Evolutionary conservation across 2,888 invertebrate species (phyloP).

Genomic region (Corbicula japonica): DNA sequence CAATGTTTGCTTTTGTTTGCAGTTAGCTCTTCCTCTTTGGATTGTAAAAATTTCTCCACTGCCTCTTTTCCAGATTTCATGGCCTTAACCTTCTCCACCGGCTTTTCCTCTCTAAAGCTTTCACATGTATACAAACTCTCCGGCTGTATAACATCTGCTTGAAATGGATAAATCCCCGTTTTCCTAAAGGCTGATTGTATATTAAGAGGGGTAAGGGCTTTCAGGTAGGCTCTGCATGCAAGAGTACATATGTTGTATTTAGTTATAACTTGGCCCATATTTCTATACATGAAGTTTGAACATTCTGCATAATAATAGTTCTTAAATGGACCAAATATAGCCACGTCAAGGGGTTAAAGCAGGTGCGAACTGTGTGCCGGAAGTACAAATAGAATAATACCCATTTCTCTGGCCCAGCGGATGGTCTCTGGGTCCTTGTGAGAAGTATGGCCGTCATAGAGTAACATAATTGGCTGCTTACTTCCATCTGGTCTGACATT

Average conservation of each 20-base stretch:
- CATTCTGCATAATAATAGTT: constrained; percentile 41
- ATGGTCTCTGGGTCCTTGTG: constrained; percentile 21
- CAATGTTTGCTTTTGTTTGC: neutral
- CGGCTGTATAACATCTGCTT: neutral
- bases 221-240: constrained; percentile 20
- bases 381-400: constrained; percentile 37
- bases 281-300: constrained; percentile 8
- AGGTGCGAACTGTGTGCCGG: constrained; percentile 49
- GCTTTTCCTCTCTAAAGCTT: neutral
- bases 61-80: constrained; percentile 10
- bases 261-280: constrained; percentile 38
- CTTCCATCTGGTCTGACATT: neutral
- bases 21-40: neutral
- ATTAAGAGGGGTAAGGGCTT: constrained; percentile 29
- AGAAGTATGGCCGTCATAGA: constrained; percentile 43
- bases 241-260: constrained; percentile 26
- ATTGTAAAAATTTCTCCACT: constrained; percentile 2
- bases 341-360: constrained; percentile 46
- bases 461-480: constrained; percentile 10
- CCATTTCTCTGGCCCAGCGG: constrained; percentile 28
- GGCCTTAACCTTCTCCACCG: constrained; percentile 8
- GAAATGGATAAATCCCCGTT: constrained; percentile 38
- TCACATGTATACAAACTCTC: constrained; percentile 9
- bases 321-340: constrained; percentile 53
- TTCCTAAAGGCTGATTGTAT: constrained; percentile 26